Evolutionary conservation across 1,140 invertebrate genomes (phyloP).

Genomic region (Reticulitermes speratus): DNA sequence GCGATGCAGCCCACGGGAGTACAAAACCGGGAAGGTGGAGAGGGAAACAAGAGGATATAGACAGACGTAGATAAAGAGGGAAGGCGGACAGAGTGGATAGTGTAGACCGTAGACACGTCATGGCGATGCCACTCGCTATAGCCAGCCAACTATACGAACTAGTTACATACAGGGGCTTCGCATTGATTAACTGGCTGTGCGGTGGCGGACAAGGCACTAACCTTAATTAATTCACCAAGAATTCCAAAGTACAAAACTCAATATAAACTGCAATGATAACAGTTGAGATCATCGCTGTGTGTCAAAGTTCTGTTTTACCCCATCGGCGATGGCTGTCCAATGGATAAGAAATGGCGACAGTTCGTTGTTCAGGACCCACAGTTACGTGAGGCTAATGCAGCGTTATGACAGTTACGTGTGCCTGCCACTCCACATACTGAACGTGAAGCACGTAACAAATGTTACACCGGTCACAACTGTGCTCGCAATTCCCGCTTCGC

Average conservation of each 20-base stretch:
- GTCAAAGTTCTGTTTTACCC: no score
- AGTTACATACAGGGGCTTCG: not conserved
- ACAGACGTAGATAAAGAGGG: not conserved
- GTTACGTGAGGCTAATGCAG: no score
- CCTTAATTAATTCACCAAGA: not conserved
- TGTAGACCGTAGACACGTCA: not conserved
- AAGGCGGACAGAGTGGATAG: not conserved
- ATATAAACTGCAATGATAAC: no score
- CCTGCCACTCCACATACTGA: no score
- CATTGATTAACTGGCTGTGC: not conserved
- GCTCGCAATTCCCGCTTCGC: no score
- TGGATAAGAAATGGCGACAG: no score
- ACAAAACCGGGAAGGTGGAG: not conserved
- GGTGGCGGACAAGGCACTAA: not conserved
- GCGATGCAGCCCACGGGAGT: not conserved
- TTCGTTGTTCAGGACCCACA: no score
- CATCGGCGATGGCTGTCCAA: no score
- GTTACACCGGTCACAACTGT: no score
- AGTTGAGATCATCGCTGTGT: no score
- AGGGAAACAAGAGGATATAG: not conserved
- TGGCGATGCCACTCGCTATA: not conserved
- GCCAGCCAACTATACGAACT: not conserved
- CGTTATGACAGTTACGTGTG: no score
- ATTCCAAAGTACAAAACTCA: not conserved
- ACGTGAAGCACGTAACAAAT: no score